Evolutionary conservation across 2,888 invertebrate genomes (phyloP).

Genomic region (Trissolcus brochymenae): DNA sequence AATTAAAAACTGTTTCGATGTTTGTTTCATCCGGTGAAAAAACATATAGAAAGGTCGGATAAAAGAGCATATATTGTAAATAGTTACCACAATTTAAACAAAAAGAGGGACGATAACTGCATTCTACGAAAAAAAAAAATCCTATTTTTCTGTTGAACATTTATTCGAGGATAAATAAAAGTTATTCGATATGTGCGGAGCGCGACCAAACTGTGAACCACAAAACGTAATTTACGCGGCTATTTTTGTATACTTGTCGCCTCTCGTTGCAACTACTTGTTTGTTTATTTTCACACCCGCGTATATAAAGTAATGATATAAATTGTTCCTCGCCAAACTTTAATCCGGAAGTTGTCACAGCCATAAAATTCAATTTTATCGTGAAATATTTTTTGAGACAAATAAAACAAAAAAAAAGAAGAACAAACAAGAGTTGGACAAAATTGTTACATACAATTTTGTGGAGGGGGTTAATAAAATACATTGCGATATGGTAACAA

Average conservation of each 20-base stretch:
- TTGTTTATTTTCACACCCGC: conserved; percentile 5
- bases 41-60: no score
- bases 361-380: no score
- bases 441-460: no score
- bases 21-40: no score
- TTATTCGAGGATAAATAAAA: conserved; percentile 46
- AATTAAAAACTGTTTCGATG: no score
- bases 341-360: no score
- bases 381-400: not conserved
- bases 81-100: not conserved
- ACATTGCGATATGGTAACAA: no score
- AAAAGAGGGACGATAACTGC: not conserved
- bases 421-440: no score
- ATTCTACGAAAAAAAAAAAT: conserved; percentile 7
- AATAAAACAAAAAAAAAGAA: not conserved
- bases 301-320: no score
- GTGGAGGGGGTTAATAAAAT: no score
- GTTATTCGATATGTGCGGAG: conserved; percentile 39
- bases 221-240: conserved; percentile 9
- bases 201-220: conserved; percentile 18
- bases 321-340: no score
- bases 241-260: conserved; percentile 10
- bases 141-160: conserved; percentile 24
- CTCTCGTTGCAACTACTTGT: conserved; percentile 1
- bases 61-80: not conserved